Base-by-base conservation (phyloP, 2,888 invertebrate genomes). In the Eremobia ochroleuca region DNA sequence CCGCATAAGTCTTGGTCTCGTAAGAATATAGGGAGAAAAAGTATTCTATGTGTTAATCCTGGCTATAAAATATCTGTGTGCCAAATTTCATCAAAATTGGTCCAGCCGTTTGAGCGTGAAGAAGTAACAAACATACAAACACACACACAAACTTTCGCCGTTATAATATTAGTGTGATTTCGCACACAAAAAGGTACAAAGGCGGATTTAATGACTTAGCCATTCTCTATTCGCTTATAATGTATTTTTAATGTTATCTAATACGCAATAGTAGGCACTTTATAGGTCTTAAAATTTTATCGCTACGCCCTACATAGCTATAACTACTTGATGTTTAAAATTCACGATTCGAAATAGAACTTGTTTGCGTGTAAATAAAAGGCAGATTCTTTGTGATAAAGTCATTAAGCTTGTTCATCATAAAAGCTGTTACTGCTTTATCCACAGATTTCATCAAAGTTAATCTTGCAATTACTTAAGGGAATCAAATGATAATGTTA, bases 271-370 rank as follows among this genome's bases (percentile, higher is more conserved):
- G 3, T 49, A 43, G 9, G 2, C 15, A 49, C 49, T 58, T 46
- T 59, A 59, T 25, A n/a, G 37, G 15, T 28, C n/a, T 25, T 78
- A 78, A 81, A 68, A 46, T 83, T 65, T 55, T 72, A 81, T 68
- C 15, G 13, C 52, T 13, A 18, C 21, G 71, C 6, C 28, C 59
- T 72, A 59, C 21, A 43, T 59, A 21, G 37, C n/a, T 43, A 28
- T 83, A 59, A 83, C 68, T 65, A 72, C 62, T 59, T 31, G 13
- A 43, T 40, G 46, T 31, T 62, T 52, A 46, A 82, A 68, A 81
- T 81, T 77, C 67, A 68, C 37, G 43, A 52, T 52, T 40, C 31
- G 15, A 31, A 69, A 83, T 78, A 69, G 72, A 72, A 77, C 28
- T 59, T 68, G 61, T 76, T 67, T 82, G 66, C 52, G 52, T 74